A percentile compares a stretch with the other conserved stretches of the same genome.
phyloP scores from a whole-genome alignment of 2,888 invertebrate species.

The Drosophila fulvimacula region DNA sequence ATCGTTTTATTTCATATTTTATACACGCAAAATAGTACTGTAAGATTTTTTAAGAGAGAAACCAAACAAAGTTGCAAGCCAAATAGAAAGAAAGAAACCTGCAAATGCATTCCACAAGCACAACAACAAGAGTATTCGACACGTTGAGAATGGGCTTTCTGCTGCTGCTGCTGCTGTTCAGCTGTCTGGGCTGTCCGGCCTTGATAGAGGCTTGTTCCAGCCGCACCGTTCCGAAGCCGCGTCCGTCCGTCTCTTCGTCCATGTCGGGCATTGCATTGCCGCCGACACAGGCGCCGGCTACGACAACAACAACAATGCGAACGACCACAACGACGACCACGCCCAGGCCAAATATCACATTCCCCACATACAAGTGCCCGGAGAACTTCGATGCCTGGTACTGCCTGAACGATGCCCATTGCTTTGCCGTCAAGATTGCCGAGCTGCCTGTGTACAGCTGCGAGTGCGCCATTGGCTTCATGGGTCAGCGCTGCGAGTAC shows the following conservation, averaged over 20 bases:
- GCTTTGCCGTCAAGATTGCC: slow-evolving; percentile 97
- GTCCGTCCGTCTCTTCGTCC: slow-evolving; percentile 86
- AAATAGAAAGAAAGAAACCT: slow-evolving; percentile 35
- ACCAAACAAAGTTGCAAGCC: slow-evolving; percentile 52
- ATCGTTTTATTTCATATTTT: slow-evolving; percentile 9
- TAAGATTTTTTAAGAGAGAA: slow-evolving; percentile 35
- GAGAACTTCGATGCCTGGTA: slow-evolving; percentile 97
- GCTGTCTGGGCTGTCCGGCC: slow-evolving; percentile 51
- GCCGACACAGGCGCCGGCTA: slow-evolving; percentile 55
- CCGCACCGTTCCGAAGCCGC: slow-evolving; percentile 90
- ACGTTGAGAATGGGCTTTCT: slow-evolving; percentile 42
- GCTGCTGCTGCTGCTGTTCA: slow-evolving; percentile 47
- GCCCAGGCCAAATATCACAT: slow-evolving; percentile 96
- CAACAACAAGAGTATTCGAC: slow-evolving; percentile 22
- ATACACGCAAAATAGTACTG: slow-evolving; percentile 18
- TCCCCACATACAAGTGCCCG: slow-evolving; percentile 97
- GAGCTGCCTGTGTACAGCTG: slow-evolving; percentile 97
- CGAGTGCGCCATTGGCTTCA: slow-evolving; percentile 97
- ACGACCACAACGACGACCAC: slow-evolving; percentile 89
- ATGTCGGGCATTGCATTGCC: slow-evolving; percentile 71
- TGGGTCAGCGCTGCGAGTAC: slow-evolving; percentile 97
- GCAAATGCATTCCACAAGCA: slow-evolving; percentile 71
- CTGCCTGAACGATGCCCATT: slow-evolving; percentile 97
- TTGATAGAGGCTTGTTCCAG: slow-evolving; percentile 83
- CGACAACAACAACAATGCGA: slow-evolving; percentile 85